Evolutionary conservation across 2,888 invertebrate species (phyloP).

Genomic region (Luperina nickerlii): DNA sequence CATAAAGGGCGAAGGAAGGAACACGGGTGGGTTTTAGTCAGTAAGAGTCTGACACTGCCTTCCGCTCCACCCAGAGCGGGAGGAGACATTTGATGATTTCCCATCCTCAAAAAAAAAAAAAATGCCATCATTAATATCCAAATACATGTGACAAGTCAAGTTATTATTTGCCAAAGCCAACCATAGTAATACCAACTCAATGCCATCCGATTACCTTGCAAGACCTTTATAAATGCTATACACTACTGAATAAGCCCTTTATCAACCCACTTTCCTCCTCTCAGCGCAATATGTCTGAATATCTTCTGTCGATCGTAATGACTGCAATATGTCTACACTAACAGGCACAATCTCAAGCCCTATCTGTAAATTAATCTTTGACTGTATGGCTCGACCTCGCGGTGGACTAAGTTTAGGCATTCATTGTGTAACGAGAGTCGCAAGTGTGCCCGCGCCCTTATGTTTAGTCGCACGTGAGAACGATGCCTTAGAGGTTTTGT

Average conservation of each 20-base stretch:
- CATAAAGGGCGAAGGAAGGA: no score
- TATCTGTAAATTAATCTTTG: slow-evolving; percentile 59
- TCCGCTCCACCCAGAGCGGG: no score
- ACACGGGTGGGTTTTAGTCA: no score
- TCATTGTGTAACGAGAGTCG: slow-evolving; percentile 62
- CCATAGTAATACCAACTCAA: slow-evolving; percentile 15
- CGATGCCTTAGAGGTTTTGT: slow-evolving; percentile 45
- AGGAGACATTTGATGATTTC: no score
- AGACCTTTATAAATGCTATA: slow-evolving; percentile 8
- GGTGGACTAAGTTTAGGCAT: slow-evolving; percentile 58
- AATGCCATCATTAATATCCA: not conserved
- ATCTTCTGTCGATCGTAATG: slow-evolving; percentile 57
- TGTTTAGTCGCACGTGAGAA: slow-evolving; percentile 51
- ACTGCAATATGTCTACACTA: slow-evolving; percentile 47
- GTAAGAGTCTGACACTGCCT: no score
- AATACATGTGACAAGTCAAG: not conserved
- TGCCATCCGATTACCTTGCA: slow-evolving; percentile 8
- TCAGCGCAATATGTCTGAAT: slow-evolving; percentile 32
- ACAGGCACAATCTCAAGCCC: slow-evolving; percentile 20
- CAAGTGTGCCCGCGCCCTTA: slow-evolving; percentile 48
- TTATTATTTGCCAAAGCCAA: not conserved
- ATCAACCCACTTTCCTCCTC: slow-evolving; percentile 30
- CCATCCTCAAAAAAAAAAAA: no score
- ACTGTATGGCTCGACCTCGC: slow-evolving; percentile 53
- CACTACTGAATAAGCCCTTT: slow-evolving; percentile 28